Conservation (phyloP, 2,113 vertebrate species). For the Hystrix brachyura region DNA sequence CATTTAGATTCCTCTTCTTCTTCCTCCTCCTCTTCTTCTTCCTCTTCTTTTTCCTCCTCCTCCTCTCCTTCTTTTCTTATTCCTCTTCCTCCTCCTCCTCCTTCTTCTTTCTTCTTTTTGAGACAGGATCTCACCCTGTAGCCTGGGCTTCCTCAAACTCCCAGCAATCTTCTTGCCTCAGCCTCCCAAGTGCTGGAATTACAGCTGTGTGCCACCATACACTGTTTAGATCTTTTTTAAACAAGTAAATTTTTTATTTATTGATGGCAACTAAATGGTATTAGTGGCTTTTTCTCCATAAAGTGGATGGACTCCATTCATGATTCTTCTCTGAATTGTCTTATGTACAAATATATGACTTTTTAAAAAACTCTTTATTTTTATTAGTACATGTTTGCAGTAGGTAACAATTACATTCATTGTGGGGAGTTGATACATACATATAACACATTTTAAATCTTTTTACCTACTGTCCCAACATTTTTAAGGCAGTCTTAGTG, state of each 20-base stretch:
- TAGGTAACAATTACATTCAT: background rate
- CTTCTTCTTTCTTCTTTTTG: background rate
- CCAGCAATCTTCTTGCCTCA: background rate
- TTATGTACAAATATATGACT: slow-evolving; percentile 91
- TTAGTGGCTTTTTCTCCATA: background rate
- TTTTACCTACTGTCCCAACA: background rate
- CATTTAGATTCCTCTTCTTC: background rate
- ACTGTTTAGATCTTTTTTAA: background rate
- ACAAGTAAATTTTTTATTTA: background rate
- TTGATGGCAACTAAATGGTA: background rate
- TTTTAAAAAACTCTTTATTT: slow-evolving; percentile 53
- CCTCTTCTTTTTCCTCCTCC: no score
- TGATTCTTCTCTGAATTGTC: slow-evolving; percentile 87
- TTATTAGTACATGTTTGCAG: background rate
- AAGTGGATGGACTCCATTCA: background rate
- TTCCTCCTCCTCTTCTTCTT: no score
- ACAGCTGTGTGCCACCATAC: background rate
- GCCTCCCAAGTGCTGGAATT: background rate
- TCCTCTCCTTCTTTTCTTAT: no score
- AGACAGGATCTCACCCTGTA: background rate
- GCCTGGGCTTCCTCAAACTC: background rate
- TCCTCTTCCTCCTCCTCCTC: no score
- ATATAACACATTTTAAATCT: background rate
- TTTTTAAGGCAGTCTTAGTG: background rate
- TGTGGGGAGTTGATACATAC: background rate